Evolutionary conservation across 2,113 vertebrate genomes (phyloP).

Genomic region (Nycticebus coucang): DNA sequence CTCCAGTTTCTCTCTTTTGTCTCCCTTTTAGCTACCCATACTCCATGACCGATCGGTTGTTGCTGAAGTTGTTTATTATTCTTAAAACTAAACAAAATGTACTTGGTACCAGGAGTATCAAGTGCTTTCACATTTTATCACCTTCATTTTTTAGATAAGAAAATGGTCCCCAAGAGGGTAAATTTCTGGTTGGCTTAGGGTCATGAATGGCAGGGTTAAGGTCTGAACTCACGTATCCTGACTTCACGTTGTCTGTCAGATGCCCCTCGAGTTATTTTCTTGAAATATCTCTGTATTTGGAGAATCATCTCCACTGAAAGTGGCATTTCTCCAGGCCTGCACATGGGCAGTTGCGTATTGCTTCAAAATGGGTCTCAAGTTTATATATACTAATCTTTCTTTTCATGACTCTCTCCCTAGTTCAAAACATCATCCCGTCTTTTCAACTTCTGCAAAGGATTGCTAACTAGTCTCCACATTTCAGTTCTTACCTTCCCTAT

Average conservation of each 20-base stretch:
- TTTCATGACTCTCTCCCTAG: not conserved
- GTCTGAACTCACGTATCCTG: not conserved
- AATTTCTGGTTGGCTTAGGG: not conserved
- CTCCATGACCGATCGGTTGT: not conserved
- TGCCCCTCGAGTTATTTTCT: not conserved
- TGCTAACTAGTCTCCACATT: not conserved
- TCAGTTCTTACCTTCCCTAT: not conserved
- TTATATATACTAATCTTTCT: not conserved
- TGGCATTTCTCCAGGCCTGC: not conserved
- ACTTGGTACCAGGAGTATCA: not conserved
- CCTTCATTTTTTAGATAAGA: not conserved
- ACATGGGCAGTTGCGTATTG: not conserved
- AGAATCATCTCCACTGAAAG: not conserved
- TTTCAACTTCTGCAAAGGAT: not conserved
- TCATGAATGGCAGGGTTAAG: not conserved
- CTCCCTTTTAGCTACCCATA: not conserved
- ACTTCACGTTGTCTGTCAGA: not conserved
- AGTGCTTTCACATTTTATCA: conserved; percentile 46
- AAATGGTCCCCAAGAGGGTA: conserved; percentile 5
- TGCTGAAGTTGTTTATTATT: not conserved
- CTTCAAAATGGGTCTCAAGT: not conserved
- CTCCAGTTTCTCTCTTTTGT: not conserved
- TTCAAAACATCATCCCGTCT: not conserved
- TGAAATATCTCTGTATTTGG: not conserved
- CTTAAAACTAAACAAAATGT: conserved; percentile 45